Evolutionary conservation across 2,888 invertebrate genomes (phyloP), one percentile per base, ranked within the genome.

Genomic region (Torymus tubicola): DNA sequence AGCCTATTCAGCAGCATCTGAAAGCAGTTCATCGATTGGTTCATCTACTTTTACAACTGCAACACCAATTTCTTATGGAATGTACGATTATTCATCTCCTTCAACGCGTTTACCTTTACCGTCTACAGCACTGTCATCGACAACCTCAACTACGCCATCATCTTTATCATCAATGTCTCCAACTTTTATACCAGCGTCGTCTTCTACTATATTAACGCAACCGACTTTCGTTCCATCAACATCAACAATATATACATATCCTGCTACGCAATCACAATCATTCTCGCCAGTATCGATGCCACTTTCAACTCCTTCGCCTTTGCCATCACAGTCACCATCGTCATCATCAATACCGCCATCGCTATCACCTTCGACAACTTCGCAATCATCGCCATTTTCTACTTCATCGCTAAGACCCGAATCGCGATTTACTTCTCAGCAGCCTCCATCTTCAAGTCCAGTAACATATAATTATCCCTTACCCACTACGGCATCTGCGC

Each of bases 111-210:
- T 63, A 14, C 61, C 77, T 0, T 42, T 71, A 8, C 61, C 65
- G 2, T 65, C 73, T 72, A 80, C 82, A 13, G 18, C 81, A n/a
- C 76, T 78, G n/a, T 42, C 80, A 31, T 68, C 77, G n/a, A 42
- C 50, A 14, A 73, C 82, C 68, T 50, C 67, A 13, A 57, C 79
- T 16, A 76, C 75, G 5, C 18, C 78, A 60, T 61, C 81, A 11
- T 55, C 50, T 1, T 69, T 78, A 5, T 52, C 67, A 11, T 64
- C 83, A 16, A 69, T 70, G 11, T 21, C 79, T 16, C 65, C 80
- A 8, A 31, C 31, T 31, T 31, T 5, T 31, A 31, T 31, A 31
- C 31, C 3, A 5, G 4, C 31, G 4, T 31, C 31, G 5, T 5
- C 31, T 3, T 31, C 31, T 31, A 31, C 3, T 2, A 3, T 31